These are phyloP conservation scores for Bungarus multicinctus DNA, from an alignment of 2,113 vertebrate species.

Conservation along the genomic window DNA sequence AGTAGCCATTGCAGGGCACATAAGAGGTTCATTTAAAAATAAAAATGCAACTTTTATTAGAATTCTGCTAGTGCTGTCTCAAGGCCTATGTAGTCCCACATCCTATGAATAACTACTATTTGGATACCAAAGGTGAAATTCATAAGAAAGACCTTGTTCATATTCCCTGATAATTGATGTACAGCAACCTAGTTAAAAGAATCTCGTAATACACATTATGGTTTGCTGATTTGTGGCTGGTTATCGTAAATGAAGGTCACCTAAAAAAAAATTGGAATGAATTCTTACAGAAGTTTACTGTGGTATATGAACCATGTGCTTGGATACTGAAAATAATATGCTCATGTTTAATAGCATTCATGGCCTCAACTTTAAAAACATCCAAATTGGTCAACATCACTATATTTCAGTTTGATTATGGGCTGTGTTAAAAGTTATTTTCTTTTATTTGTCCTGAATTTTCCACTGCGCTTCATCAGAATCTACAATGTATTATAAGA, in stretches of 20 bases:
- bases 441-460: background rate
- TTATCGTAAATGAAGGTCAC: background rate
- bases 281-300: background rate
- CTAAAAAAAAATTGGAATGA: background rate
- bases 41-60: background rate
- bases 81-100: background rate
- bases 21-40: background rate
- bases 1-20: background rate
- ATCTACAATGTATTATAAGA: no score
- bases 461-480: background rate
- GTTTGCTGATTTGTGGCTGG: background rate
- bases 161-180: background rate
- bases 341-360: background rate
- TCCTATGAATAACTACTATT: background rate
- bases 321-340: background rate
- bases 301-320: background rate
- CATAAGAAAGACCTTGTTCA: background rate
- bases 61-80: background rate
- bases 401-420: background rate
- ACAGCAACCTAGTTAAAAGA: background rate
- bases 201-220: background rate
- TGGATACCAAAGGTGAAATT: background rate
- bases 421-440: background rate
- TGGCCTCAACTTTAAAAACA: background rate
- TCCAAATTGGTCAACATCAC: background rate